Base-by-base conservation (phyloP, 2,797 vertebrate species). In the Enteromius argenteus region DNA sequence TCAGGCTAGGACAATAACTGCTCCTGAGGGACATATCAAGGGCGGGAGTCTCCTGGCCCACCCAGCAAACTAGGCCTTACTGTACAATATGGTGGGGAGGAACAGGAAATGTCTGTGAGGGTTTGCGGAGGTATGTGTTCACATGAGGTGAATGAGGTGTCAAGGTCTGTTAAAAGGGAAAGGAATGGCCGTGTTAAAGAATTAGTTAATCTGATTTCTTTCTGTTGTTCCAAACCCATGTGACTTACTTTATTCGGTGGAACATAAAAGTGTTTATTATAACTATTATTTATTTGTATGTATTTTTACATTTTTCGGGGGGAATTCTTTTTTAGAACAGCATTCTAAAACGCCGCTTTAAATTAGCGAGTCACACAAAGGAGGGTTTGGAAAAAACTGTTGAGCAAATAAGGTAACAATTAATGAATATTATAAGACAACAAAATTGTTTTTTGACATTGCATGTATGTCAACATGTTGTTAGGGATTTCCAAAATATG, bases 81-180 rank as follows among this genome's bases (percentile, higher is more conserved):
- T 42, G 39, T 68, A 86, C 85, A 86, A 84, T 79, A 69, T 80
- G 58, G 35, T 78, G 9, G 62, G 81, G 15, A 82, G 81, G 68
- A 82, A 76, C 82, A 88, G 87, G 85, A 88, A 88, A 84, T 39
- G 68, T 81, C 23, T 79, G 74, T 15, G 0, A 75, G 68, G 67
- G 23, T 58, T 71, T 44, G 75, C 5, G 14, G 37, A 46, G 64
- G 64, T 60, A 14, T 3, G 37, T 60, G 49, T 77, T 77, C 78
- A 67, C 84, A 64, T 14, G 37, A 17, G 14, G 17, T 14, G 35
- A 79, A 42, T 4, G 60, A 83, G 51, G 10, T 79, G 39, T 78
- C 58, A 60, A 51, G 66, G 64, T 67, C 60, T 75, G 10, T 42
- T n/a, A 9, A 42, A 58, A 51, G 69, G 51, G 37, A 68, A 27